Evolutionary conservation across 53 echinoderm and acorn worm species (phyloP).

Genomic region (Arbacia lixula): DNA sequence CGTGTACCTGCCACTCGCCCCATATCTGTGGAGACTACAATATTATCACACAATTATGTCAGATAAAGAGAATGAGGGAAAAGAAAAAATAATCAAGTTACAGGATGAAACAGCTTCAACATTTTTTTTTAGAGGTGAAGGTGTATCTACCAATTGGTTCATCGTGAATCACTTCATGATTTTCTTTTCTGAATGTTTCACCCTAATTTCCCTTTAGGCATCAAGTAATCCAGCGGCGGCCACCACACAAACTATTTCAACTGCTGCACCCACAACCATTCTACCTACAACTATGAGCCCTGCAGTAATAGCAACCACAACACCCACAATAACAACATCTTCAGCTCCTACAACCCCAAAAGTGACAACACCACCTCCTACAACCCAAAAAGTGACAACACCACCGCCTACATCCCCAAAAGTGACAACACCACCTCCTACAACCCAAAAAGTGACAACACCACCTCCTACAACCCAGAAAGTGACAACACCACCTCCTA

Average conservation of each 20-base stretch:
- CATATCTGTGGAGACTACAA: no score
- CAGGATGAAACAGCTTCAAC: no score
- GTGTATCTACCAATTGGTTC: no score
- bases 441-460: neutral
- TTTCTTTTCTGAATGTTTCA: slow-evolving; percentile 1
- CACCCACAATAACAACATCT: neutral
- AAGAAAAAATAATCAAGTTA: no score
- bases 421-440: neutral
- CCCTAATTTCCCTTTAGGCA: neutral
- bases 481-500: neutral
- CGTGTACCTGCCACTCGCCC: no score
- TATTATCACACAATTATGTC: no score
- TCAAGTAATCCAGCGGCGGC: neutral
- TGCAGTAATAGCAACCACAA: neutral
- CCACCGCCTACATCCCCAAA: neutral
- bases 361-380: neutral
- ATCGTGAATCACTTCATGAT: no score
- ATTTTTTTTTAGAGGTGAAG: no score
- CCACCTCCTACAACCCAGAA: neutral
- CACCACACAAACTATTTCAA: neutral
- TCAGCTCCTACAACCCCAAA: neutral
- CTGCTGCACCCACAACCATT: neutral
- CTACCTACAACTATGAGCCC: neutral
- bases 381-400: neutral
- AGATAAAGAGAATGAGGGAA: no score